phyloP scores from a whole-genome alignment of 2,797 vertebrate genomes.

The Bradypodion ventrale region DNA sequence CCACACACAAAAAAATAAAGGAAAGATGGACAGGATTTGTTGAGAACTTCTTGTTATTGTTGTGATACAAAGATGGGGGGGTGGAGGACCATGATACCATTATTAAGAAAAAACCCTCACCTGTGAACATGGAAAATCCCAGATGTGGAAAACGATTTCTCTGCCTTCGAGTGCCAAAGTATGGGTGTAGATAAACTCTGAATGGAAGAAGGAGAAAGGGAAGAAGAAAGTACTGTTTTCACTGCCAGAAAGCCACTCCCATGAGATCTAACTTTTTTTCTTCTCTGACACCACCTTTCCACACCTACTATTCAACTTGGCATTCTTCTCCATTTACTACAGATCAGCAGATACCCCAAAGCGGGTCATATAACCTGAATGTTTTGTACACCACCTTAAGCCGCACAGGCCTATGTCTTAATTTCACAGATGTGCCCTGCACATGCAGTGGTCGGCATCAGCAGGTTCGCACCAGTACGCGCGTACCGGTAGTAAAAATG shows the following conservation, averaged over 20 bases:
- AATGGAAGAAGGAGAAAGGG: constrained; percentile 2
- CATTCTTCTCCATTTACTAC: not conserved
- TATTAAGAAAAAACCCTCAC: constrained; percentile 67
- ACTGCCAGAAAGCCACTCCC: not conserved
- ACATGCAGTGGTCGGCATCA: no score
- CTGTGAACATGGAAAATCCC: constrained; percentile 84
- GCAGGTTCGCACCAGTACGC: no score
- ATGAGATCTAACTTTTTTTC: no score
- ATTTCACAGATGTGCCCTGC: not conserved
- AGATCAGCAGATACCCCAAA: rapidly evolving
- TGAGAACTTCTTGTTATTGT: no score
- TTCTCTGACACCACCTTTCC: no score
- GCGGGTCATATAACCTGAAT: not conserved
- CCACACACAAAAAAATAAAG: no score
- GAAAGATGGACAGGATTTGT: no score
- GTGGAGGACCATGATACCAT: no score
- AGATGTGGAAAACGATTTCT: constrained; percentile 84
- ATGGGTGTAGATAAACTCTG: constrained; percentile 89
- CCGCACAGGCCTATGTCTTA: no score
- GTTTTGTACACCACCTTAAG: rapidly evolving
- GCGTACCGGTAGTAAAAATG: no score
- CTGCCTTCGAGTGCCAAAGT: constrained; percentile 80
- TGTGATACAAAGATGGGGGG: not conserved
- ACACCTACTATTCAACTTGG: not conserved
- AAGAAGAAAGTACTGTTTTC: not conserved